These are phyloP conservation scores for Indri indri DNA, from an alignment of 2,113 vertebrate species.

Conservation along the genomic window DNA sequence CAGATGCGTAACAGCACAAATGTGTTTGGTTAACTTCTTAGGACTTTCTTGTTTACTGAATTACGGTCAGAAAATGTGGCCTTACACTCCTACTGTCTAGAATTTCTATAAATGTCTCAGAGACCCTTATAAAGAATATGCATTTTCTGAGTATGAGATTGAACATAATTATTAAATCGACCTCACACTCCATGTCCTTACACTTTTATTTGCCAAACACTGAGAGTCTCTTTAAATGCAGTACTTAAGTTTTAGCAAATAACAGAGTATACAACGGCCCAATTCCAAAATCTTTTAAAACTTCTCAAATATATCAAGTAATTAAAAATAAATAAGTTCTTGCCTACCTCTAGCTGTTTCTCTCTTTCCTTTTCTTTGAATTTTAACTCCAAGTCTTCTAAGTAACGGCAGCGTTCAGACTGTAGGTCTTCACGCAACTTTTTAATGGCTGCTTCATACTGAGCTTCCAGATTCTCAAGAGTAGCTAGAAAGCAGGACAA, in stretches of 20 bases:
- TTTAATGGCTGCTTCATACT: conserved; percentile 80
- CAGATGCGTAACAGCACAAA: neutral
- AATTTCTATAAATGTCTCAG: neutral
- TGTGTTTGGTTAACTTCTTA: neutral
- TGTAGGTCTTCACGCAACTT: conserved; percentile 78
- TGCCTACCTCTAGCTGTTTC: conserved; percentile 86
- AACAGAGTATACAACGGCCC: neutral
- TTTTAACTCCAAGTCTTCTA: conserved; percentile 78
- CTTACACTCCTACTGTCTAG: neutral
- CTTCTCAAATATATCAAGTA: no score
- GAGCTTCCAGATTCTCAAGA: conserved; percentile 81
- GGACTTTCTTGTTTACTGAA: neutral
- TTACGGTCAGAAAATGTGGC: neutral
- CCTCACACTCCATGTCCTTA: neutral
- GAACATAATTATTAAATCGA: neutral
- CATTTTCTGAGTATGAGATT: neutral
- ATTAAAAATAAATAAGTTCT: neutral
- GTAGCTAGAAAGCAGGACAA: neutral
- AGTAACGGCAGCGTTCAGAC: conserved; percentile 73
- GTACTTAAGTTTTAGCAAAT: neutral
- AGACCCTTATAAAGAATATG: neutral
- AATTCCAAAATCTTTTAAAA: neutral
- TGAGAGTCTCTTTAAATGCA: neutral
- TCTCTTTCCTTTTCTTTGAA: conserved; percentile 82
- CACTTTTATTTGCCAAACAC: neutral